Percentiles rank a stretch among this genome's conserved stretches.
Evolutionary conservation across 2,888 invertebrate species (phyloP).

Genomic region (Subacronicta megacephala): DNA sequence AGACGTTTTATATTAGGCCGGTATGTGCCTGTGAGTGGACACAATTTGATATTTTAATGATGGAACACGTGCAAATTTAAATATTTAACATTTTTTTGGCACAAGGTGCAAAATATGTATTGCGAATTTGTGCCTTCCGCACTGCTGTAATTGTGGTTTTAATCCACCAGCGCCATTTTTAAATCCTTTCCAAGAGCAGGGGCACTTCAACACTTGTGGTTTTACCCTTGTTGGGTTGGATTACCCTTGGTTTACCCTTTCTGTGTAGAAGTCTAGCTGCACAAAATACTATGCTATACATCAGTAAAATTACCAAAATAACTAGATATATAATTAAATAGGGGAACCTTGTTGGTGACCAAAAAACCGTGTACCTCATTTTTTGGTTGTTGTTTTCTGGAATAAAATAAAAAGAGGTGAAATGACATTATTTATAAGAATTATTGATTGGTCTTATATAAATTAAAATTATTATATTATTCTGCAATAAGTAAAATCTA

Average conservation of each 20-base stretch:
- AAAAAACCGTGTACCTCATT: conserved; percentile 93
- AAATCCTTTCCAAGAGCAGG: conserved; percentile 63
- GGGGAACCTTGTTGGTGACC: conserved; percentile 93
- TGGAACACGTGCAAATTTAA: background rate
- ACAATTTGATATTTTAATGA: no score
- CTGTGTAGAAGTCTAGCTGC: conserved; percentile 55
- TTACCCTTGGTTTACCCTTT: conserved; percentile 31
- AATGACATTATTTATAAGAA: background rate
- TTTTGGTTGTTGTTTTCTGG: conserved; percentile 90
- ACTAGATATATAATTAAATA: conserved; percentile 89
- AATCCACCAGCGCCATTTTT: conserved; percentile 7
- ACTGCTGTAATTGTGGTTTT: background rate
- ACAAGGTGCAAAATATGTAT: no score
- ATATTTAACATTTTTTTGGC: background rate
- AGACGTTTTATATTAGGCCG: background rate
- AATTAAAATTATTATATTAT: no score
- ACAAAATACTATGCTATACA: conserved; percentile 61
- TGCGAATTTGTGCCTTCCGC: background rate
- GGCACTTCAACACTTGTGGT: conserved; percentile 56
- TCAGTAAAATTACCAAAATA: conserved; percentile 60
- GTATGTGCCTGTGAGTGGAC: no score
- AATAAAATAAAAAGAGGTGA: conserved; percentile 62
- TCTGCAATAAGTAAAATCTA: no score
- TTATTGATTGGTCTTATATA: background rate
- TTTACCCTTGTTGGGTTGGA: no score